Conservation (phyloP, 2,113 vertebrate genomes). For the Pica pica region DNA sequence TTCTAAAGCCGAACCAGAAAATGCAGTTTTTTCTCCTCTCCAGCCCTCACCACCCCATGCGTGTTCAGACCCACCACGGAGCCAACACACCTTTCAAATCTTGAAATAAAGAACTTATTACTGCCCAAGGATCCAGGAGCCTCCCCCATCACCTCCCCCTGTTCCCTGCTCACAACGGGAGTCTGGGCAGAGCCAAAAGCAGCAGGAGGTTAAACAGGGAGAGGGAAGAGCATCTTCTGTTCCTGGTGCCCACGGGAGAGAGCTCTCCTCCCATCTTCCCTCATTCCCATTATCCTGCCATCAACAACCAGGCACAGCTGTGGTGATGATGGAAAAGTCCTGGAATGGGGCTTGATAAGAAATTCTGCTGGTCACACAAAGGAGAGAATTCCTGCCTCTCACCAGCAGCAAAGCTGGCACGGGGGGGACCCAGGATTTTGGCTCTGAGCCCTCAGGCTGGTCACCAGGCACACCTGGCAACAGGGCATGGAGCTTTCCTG, state of each 20-base stretch:
- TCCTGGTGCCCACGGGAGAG: background rate
- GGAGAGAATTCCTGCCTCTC: background rate
- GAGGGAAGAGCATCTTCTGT: background rate
- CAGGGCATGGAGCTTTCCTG: background rate
- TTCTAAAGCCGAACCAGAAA: background rate
- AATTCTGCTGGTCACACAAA: background rate
- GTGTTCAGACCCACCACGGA: background rate
- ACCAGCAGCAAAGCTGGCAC: background rate
- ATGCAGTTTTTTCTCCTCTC: background rate
- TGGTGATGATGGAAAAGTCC: background rate
- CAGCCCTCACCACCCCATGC: background rate
- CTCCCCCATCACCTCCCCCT: background rate
- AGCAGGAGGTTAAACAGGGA: background rate
- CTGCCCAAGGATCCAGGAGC: background rate
- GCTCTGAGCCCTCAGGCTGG: background rate
- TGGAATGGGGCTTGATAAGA: background rate
- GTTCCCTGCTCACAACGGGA: background rate
- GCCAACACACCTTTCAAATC: background rate
- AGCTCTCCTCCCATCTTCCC: background rate
- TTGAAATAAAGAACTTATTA: background rate
- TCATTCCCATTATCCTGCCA: background rate
- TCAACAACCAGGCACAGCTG: background rate
- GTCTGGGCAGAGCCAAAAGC: background rate
- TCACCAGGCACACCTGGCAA: background rate
- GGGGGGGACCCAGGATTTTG: background rate